Conservation (phyloP, 53 echinoderm and acorn worm genomes). For the Paracentrotus lividus region DNA sequence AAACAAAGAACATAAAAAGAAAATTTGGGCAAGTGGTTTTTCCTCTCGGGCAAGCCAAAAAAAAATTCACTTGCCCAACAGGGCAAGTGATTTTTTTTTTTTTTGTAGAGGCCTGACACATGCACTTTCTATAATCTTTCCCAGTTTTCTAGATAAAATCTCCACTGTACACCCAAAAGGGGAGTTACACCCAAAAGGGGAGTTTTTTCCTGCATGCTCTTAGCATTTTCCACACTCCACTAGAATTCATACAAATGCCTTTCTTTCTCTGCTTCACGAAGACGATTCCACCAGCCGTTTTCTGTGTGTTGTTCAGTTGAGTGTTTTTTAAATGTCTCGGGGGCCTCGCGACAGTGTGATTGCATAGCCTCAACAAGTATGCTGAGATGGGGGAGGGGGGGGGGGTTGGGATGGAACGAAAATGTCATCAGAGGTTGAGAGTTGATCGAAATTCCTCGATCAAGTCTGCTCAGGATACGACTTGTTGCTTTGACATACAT, state of each 20-base stretch:
- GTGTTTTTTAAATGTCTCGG: slow-evolving; percentile 55
- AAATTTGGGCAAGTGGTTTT: too few relatives aligned
- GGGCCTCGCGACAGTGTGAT: slow-evolving; percentile 32
- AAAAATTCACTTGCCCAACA: too few relatives aligned
- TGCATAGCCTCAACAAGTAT: slow-evolving; percentile 26
- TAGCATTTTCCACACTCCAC: slow-evolving; percentile 34
- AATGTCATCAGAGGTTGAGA: not conserved
- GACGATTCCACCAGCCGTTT: slow-evolving; percentile 8
- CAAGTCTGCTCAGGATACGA: not conserved
- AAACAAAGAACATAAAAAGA: too few relatives aligned
- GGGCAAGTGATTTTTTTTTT: too few relatives aligned
- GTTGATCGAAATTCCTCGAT: not conserved
- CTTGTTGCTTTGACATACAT: not conserved
- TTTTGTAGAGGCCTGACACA: not conserved
- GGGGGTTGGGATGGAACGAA: not conserved
- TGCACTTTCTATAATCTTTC: not conserved
- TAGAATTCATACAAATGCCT: slow-evolving; percentile 42
- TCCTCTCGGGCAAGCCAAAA: too few relatives aligned
- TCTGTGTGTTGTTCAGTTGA: slow-evolving; percentile 40
- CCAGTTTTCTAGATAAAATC: not conserved
- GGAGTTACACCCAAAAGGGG: not conserved
- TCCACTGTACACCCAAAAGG: not conserved
- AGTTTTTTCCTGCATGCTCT: not conserved
- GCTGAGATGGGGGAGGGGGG: not conserved
- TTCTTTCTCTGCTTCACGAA: slow-evolving; percentile 13